Conservation (phyloP, 2,888 invertebrate species). For the Gymnoscelis rufifasciata region DNA sequence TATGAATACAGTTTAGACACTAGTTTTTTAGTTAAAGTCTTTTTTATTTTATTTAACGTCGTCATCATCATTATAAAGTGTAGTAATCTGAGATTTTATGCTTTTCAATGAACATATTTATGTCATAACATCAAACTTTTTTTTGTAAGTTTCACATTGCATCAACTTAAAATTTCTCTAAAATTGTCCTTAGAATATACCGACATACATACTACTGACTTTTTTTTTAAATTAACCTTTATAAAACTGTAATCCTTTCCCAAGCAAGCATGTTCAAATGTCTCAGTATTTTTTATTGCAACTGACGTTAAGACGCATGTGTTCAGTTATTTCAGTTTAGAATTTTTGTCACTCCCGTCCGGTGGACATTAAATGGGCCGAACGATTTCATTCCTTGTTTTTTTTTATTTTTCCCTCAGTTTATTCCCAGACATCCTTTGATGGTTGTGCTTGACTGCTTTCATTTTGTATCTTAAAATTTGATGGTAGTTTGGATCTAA, state of each 20-base stretch:
- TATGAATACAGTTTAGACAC: no score
- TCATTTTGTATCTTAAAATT: slow-evolving; percentile 53
- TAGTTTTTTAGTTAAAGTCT: no score
- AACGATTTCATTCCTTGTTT: slow-evolving; percentile 64
- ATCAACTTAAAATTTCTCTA: no score
- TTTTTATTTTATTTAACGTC: no score
- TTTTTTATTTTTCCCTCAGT: slow-evolving; percentile 43
- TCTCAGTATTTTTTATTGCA: slow-evolving; percentile 24
- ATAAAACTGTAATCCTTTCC: background rate
- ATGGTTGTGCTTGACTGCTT: slow-evolving; percentile 53
- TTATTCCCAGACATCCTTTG: slow-evolving; percentile 71
- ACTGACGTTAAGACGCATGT: slow-evolving; percentile 68
- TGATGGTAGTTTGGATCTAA: slow-evolving; percentile 35
- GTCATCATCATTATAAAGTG: no score
- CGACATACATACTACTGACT: background rate
- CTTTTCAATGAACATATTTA: no score
- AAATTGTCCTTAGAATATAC: no score
- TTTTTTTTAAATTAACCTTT: background rate
- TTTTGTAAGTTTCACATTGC: no score
- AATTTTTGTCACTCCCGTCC: slow-evolving; percentile 78
- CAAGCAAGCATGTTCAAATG: slow-evolving; percentile 2
- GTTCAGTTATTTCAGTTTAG: slow-evolving; percentile 72
- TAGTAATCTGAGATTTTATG: no score
- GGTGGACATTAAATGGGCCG: slow-evolving; percentile 77
- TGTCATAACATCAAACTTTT: no score